Percentiles rank a stretch among this genome's conserved stretches.
These are phyloP conservation scores for Amphiprion ocellaris DNA, from an alignment of 2,113 vertebrate genomes.

Conservation along the genomic window DNA sequence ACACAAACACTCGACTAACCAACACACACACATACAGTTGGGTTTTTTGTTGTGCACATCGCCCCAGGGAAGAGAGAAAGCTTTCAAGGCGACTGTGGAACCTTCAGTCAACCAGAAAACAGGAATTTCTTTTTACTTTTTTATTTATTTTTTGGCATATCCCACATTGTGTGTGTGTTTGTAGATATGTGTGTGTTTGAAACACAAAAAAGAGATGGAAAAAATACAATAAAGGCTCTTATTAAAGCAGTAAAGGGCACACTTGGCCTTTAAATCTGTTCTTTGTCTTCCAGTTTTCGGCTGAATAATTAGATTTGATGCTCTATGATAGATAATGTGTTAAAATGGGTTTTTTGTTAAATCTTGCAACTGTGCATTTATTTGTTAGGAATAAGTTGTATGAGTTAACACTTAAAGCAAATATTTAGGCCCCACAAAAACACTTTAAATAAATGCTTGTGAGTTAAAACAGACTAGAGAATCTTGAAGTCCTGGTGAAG, in stretches of 20 bases:
- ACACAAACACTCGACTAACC: background rate
- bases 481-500: too few relatives aligned
- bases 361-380: too few relatives aligned
- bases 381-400: too few relatives aligned
- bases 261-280: constrained; percentile 14
- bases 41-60: constrained; percentile 22
- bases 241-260: constrained; percentile 35
- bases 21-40: constrained; percentile 7
- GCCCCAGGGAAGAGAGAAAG: constrained; percentile 32
- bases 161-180: background rate
- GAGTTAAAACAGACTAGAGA: too few relatives aligned
- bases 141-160: constrained; percentile 13
- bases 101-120: constrained; percentile 59
- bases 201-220: background rate
- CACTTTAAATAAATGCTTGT: too few relatives aligned
- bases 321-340: constrained; percentile 31
- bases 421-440: too few relatives aligned
- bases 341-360: too few relatives aligned
- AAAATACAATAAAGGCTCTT: constrained; percentile 37
- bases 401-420: too few relatives aligned
- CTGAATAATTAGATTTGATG: constrained; percentile 24
- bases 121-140: background rate
- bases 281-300: constrained; percentile 20
- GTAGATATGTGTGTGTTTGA: background rate
- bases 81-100: constrained; percentile 46